Conservation (phyloP, 2,797 vertebrate genomes). For the Arrhamphus sclerolepis region DNA sequence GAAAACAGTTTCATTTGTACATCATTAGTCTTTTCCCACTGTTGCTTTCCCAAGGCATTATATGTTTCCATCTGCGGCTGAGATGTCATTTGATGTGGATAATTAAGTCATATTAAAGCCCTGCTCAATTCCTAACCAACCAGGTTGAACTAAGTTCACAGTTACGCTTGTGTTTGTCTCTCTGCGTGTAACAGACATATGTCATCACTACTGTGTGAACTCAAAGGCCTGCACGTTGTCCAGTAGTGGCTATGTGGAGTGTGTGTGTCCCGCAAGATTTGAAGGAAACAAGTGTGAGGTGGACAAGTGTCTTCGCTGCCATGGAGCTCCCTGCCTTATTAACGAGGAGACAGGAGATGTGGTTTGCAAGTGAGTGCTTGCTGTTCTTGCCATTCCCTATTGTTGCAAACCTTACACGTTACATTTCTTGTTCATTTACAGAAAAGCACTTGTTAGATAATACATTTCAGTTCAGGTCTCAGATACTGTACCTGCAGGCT, state of each 20-base stretch:
- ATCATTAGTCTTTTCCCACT: slow-evolving; percentile 70
- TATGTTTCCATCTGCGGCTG: slow-evolving; percentile 71
- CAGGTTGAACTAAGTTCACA: slow-evolving; percentile 48
- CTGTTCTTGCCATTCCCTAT: slow-evolving; percentile 16
- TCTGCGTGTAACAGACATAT: slow-evolving; percentile 79
- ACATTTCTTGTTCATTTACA: slow-evolving; percentile 21
- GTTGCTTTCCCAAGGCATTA: slow-evolving; percentile 68
- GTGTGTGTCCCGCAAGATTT: slow-evolving; percentile 89
- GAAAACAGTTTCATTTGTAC: slow-evolving; percentile 67
- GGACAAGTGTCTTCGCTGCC: slow-evolving; percentile 93
- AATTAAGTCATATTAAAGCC: slow-evolving; percentile 80
- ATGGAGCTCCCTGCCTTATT: slow-evolving; percentile 91
- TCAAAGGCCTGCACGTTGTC: slow-evolving; percentile 93
- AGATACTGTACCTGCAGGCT: slow-evolving; percentile 10
- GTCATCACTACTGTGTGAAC: slow-evolving; percentile 95
- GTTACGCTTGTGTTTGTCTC: slow-evolving; percentile 46
- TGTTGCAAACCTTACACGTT: slow-evolving; percentile 5
- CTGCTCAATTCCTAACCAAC: slow-evolving; percentile 71
- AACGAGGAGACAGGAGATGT: slow-evolving; percentile 88
- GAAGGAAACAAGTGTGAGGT: slow-evolving; percentile 94
- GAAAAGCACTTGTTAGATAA: slow-evolving; percentile 3
- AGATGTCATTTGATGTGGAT: slow-evolving; percentile 78
- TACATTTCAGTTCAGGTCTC: not conserved
- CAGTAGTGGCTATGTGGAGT: slow-evolving; percentile 90
- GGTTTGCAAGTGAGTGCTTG: slow-evolving; percentile 91